phyloP scores from a whole-genome alignment of 2,888 invertebrate species.

The Cerceris ruficornis region DNA sequence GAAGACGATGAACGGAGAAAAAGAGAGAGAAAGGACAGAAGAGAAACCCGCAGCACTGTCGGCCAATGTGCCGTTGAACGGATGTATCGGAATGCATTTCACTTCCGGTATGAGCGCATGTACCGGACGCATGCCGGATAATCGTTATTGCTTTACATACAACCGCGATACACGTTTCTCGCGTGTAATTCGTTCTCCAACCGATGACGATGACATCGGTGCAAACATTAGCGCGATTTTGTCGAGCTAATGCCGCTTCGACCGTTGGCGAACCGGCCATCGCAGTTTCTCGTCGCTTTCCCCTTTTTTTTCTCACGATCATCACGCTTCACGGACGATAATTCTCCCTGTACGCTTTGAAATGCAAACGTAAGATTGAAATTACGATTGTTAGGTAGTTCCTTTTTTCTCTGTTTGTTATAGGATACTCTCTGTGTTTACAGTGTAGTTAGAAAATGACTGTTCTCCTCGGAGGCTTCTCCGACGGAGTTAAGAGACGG shows the following conservation, averaged over 20 bases:
- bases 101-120: conserved; percentile 65
- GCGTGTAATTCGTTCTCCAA: background rate
- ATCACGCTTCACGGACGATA: too few species aligned
- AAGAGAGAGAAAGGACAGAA: conserved; percentile 36
- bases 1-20: conserved; percentile 9
- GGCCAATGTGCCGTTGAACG: conserved; percentile 69
- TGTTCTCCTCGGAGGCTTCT: background rate
- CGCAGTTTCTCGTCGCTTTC: too few species aligned
- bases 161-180: conserved; percentile 25
- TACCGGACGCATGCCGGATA: conserved; percentile 26
- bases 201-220: too few species aligned
- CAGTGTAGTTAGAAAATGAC: background rate
- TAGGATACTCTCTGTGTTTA: background rate
- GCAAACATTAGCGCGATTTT: too few species aligned
- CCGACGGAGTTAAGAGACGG: too few species aligned
- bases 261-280: too few species aligned
- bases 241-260: too few species aligned
- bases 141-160: conserved; percentile 42
- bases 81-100: conserved; percentile 69
- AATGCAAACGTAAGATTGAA: background rate
- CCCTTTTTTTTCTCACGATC: background rate
- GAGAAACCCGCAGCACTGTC: conserved; percentile 47
- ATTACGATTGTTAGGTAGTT: background rate
- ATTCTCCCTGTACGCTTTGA: background rate
- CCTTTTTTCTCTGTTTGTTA: background rate